A percentile compares a stretch with the other conserved stretches of the same genome.
Evolutionary conservation across 1,140 invertebrate species (phyloP).

Genomic region (Bicyclus anynana): DNA sequence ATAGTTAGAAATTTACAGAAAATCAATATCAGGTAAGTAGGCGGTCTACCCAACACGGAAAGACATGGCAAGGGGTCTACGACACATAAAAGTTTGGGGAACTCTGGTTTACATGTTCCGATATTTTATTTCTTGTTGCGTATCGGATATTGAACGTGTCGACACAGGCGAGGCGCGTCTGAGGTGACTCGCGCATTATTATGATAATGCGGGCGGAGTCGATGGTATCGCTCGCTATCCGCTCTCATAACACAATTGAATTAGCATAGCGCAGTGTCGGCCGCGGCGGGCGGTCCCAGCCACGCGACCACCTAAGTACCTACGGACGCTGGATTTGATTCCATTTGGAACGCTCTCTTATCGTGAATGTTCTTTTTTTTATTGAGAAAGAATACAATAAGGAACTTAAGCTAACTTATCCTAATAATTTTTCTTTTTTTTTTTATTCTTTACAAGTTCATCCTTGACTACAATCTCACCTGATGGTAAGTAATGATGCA

Average conservation of each 20-base stretch:
- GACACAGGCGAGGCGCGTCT: slow-evolving; percentile 43
- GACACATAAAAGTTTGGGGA: too few species aligned
- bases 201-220: slow-evolving; percentile 70
- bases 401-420: too few species aligned
- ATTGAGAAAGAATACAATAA: too few species aligned
- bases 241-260: slow-evolving; percentile 71
- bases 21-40: too few species aligned
- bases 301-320: slow-evolving; percentile 61
- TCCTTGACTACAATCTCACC: too few species aligned
- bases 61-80: too few species aligned
- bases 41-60: too few species aligned
- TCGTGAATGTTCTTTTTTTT: slow-evolving; percentile 7
- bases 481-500: too few species aligned
- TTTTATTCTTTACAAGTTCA: too few species aligned
- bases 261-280: slow-evolving; percentile 65
- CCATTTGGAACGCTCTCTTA: slow-evolving; percentile 21
- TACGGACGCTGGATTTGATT: slow-evolving; percentile 23
- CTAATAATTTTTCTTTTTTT: too few species aligned
- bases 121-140: slow-evolving; percentile 24
- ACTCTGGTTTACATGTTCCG: neutral
- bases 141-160: slow-evolving; percentile 45
- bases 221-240: slow-evolving; percentile 64
- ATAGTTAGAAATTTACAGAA: too few species aligned
- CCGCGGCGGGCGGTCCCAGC: slow-evolving; percentile 61
- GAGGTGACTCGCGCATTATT: slow-evolving; percentile 73